Conservation (phyloP, 2,113 vertebrate genomes). For the Hippolais icterina region DNA sequence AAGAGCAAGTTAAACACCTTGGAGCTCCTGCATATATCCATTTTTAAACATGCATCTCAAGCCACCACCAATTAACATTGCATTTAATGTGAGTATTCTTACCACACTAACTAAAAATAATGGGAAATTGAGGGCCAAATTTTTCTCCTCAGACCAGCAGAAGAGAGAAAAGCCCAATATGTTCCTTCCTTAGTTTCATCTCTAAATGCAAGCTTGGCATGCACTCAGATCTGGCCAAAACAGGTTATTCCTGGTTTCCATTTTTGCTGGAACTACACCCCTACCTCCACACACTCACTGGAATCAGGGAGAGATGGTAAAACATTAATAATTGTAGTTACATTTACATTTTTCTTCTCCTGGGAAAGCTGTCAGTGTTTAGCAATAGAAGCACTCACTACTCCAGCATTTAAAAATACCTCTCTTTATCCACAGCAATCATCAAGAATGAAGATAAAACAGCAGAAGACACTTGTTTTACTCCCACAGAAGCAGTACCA, state of each 20-base stretch:
- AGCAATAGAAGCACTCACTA: not conserved
- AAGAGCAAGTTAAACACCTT: not conserved
- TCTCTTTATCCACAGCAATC: not conserved
- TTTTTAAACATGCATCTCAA: not conserved
- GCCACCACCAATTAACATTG: not conserved
- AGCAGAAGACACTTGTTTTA: not conserved
- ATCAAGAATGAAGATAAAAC: not conserved
- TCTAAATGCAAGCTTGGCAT: not conserved
- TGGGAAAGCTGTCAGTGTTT: not conserved
- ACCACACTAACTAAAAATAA: not conserved
- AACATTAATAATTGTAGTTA: not conserved
- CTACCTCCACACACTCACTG: not conserved
- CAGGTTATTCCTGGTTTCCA: not conserved
- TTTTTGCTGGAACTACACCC: not conserved
- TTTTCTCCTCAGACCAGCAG: not conserved
- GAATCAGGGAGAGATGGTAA: not conserved
- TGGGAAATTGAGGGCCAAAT: not conserved
- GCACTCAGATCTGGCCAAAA: not conserved
- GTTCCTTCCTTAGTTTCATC: not conserved
- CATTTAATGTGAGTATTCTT: not conserved
- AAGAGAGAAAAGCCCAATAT: not conserved
- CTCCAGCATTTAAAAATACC: not conserved
- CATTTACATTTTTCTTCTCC: not conserved
- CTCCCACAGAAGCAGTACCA: not conserved
- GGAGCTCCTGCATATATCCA: not conserved